Evolutionary conservation across 2,113 vertebrate species (phyloP).

Genomic region (Nothocercus nigrocapillus): DNA sequence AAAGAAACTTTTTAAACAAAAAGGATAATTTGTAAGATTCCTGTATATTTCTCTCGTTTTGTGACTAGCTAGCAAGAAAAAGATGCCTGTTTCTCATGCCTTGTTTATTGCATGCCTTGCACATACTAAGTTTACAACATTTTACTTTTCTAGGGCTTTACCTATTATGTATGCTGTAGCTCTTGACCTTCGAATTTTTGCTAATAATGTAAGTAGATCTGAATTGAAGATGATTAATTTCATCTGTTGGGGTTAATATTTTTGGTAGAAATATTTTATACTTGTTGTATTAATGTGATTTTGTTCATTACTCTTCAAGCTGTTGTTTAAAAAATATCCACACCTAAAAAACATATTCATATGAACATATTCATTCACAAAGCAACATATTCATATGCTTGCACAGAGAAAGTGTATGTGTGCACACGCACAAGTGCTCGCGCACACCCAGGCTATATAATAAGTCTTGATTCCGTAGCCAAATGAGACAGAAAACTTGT

Average conservation of each 20-base stretch:
- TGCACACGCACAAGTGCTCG: too few species aligned
- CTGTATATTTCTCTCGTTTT: not conserved
- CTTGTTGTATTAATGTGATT: not conserved
- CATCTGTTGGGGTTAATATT: not conserved
- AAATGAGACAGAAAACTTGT: accelerated
- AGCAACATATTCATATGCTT: not conserved
- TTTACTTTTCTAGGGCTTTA: conserved; percentile 85
- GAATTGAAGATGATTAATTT: not conserved
- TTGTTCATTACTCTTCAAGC: not conserved
- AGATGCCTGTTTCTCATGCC: not conserved
- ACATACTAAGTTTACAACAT: not conserved
- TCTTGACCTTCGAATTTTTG: conserved; percentile 94
- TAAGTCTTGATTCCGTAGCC: not conserved
- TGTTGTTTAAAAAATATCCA: not conserved
- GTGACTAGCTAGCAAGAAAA: not conserved
- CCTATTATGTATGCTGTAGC: conserved; percentile 94
- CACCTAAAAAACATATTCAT: too few species aligned
- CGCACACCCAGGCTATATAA: not conserved
- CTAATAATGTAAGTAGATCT: conserved; percentile 89
- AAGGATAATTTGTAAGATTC: not conserved
- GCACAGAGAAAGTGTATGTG: not conserved
- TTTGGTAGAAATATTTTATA: not conserved
- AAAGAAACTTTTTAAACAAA: too few species aligned
- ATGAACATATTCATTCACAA: not conserved
- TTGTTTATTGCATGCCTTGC: not conserved